Evolutionary conservation across 2,888 invertebrate genomes (phyloP).

Genomic region (Anthophora plumipes): DNA sequence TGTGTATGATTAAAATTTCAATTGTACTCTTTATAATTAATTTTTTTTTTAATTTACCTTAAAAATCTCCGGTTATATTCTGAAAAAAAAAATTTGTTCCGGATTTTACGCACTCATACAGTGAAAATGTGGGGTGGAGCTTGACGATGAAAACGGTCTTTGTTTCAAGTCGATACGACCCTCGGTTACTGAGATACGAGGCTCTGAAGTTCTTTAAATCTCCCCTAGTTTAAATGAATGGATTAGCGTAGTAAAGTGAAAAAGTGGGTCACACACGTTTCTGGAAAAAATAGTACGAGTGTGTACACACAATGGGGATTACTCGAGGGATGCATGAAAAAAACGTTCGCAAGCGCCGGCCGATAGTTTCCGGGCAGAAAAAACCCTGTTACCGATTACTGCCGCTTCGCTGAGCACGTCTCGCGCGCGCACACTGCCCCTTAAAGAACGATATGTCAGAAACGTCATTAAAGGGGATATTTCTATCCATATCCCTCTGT

Average conservation of each 20-base stretch:
- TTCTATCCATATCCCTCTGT: not conserved
- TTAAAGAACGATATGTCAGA: not conserved
- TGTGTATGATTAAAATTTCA: too few relatives aligned
- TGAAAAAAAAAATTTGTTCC: too few relatives aligned
- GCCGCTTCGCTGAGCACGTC: too few relatives aligned
- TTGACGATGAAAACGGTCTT: not conserved
- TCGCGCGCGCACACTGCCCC: too few relatives aligned
- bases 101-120: too few relatives aligned
- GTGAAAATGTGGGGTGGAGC: too few relatives aligned
- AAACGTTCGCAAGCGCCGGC: not conserved
- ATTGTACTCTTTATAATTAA: too few relatives aligned
- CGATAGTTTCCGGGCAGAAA: not conserved
- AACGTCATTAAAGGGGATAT: not conserved
- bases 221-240: not conserved
- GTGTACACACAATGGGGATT: not conserved
- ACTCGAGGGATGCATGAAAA: not conserved
- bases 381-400: too few relatives aligned
- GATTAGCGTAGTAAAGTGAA: not conserved
- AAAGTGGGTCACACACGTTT: slow-evolving; percentile 4
- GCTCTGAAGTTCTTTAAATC: not conserved
- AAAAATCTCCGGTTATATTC: too few relatives aligned
- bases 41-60: too few relatives aligned
- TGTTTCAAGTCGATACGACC: not conserved
- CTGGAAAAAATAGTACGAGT: not conserved
- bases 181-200: not conserved